Percentiles rank a stretch among this genome's conserved stretches.
Conservation (phyloP, 2,797 vertebrate genomes). For the Tenualosa thibaudeaui region DNA sequence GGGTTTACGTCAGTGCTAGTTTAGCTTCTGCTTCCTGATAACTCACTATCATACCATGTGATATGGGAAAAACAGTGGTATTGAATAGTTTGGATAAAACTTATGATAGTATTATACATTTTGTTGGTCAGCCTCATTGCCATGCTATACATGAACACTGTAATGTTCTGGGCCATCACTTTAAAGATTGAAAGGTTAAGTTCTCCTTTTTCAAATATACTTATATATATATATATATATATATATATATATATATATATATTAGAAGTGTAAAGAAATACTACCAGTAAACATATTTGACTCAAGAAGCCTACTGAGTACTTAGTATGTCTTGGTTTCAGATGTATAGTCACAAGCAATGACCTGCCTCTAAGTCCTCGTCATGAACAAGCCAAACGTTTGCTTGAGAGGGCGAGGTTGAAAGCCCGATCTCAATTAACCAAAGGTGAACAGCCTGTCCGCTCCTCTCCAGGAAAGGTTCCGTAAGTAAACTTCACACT, state of each 20-base stretch:
- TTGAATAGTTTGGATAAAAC: background rate
- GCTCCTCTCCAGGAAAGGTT: conserved; percentile 65
- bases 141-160: too few species aligned
- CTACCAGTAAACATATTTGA: background rate
- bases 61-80: background rate
- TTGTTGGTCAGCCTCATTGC: too few species aligned
- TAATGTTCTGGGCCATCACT: too few species aligned
- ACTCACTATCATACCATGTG: background rate
- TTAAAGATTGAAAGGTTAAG: too few species aligned
- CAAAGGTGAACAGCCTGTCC: conserved; percentile 78
- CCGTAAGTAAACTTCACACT: conserved; percentile 59
- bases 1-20: background rate
- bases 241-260: conserved; percentile 39
- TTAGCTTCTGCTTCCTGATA: background rate
- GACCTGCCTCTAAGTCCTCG: conserved; percentile 83
- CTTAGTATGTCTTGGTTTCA: conserved; percentile 50
- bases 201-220: too few species aligned
- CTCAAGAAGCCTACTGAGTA: background rate
- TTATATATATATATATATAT: conserved; percentile 1
- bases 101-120: background rate
- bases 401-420: conserved; percentile 85
- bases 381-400: conserved; percentile 88
- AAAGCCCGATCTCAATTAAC: conserved; percentile 86
- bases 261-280: background rate
- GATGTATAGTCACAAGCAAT: conserved; percentile 72